phyloP scores from a whole-genome alignment of 2,113 vertebrate genomes.

The Oryzias melastigma region DNA sequence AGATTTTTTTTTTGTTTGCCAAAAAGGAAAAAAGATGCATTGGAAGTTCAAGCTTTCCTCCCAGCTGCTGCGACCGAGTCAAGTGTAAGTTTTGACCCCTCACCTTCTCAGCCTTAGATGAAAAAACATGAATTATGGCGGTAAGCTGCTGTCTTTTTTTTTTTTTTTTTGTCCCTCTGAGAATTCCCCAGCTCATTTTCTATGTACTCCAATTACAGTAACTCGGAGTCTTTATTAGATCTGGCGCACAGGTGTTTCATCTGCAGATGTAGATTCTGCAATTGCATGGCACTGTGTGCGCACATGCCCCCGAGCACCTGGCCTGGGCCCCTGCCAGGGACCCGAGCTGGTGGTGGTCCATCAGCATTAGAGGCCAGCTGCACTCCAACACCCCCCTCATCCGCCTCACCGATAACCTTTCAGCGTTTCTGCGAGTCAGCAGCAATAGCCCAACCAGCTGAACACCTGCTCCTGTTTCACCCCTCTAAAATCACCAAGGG shows the following conservation, averaged over 20 bases:
- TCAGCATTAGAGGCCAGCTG: slow-evolving; percentile 63
- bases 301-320: slow-evolving; percentile 48
- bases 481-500: slow-evolving; percentile 22
- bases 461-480: slow-evolving; percentile 43
- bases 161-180: slow-evolving; percentile 4
- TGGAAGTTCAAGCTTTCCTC: slow-evolving; percentile 9
- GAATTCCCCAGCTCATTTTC: slow-evolving; percentile 32
- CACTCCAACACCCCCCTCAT: slow-evolving; percentile 56
- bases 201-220: slow-evolving; percentile 44
- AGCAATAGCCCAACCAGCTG: slow-evolving; percentile 51
- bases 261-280: neutral
- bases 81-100: slow-evolving; percentile 28
- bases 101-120: slow-evolving; percentile 5
- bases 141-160: slow-evolving; percentile 5
- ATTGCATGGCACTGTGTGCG: slow-evolving; percentile 6
- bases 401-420: slow-evolving; percentile 50
- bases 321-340: slow-evolving; percentile 47
- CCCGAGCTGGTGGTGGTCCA: slow-evolving; percentile 56
- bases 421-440: slow-evolving; percentile 63
- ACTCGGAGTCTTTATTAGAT: slow-evolving; percentile 44
- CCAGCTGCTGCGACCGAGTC: slow-evolving; percentile 3
- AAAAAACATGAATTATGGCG: slow-evolving; percentile 20
- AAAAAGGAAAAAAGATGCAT: neutral
- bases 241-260: slow-evolving; percentile 39
- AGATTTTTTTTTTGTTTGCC: neutral